Conservation (phyloP, 2,888 invertebrate species). For the Limulus polyphemus region DNA sequence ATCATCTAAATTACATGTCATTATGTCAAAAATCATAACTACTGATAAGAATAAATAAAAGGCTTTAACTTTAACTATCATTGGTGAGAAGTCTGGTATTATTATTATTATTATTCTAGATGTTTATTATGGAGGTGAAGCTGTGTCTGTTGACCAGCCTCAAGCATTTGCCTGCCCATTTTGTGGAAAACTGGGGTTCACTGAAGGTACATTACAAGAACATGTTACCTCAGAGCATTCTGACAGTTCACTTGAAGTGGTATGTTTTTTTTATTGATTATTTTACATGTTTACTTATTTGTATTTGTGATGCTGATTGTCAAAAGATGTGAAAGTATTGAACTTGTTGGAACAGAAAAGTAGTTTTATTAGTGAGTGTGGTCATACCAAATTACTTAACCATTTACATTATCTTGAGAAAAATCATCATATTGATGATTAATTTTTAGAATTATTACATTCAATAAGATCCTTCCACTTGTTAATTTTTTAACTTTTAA, state of each 20-base stretch:
- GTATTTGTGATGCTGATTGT: neutral
- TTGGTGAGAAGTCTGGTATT: neutral
- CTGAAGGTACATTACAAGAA: slow-evolving; percentile 69
- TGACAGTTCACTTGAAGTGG: slow-evolving; percentile 80
- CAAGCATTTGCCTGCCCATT: slow-evolving; percentile 96
- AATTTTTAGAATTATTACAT: too few species aligned
- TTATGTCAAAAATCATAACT: too few species aligned
- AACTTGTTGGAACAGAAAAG: neutral
- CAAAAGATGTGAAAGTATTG: neutral
- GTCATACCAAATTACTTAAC: too few species aligned
- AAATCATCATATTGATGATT: too few species aligned
- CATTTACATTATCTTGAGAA: too few species aligned
- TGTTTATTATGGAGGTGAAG: slow-evolving; percentile 90
- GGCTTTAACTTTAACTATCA: slow-evolving; percentile 31
- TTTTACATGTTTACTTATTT: neutral
- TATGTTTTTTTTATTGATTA: slow-evolving; percentile 37
- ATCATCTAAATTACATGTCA: too few species aligned
- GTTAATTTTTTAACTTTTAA: too few species aligned
- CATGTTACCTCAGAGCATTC: slow-evolving; percentile 66
- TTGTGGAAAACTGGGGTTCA: slow-evolving; percentile 92
- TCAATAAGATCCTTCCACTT: too few species aligned
- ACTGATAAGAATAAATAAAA: too few species aligned
- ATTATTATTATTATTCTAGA: slow-evolving; percentile 46
- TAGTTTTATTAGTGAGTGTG: too few species aligned
- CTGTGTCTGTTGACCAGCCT: slow-evolving; percentile 70